These are phyloP conservation scores for Gastrophysa polygoni DNA, from an alignment of 2,888 invertebrate genomes.

Conservation along the genomic window DNA sequence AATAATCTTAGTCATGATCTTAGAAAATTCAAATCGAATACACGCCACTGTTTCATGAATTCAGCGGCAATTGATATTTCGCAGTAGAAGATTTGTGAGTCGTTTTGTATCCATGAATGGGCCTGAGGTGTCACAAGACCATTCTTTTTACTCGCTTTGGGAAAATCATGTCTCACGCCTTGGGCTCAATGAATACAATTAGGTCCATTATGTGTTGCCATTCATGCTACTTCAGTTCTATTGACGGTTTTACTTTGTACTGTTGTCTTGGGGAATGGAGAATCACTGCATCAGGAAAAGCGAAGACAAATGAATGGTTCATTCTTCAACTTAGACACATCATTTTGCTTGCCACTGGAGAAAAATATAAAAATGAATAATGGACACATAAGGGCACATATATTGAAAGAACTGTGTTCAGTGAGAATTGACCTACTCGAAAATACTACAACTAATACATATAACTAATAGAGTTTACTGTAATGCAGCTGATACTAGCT, in stretches of 20 bases:
- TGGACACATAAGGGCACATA: too few species aligned
- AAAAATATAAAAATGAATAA: too few species aligned
- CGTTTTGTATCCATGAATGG: conserved; percentile 51
- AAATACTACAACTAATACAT: too few species aligned
- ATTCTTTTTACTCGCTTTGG: conserved; percentile 46
- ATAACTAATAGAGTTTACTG: too few species aligned
- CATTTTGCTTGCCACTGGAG: too few species aligned
- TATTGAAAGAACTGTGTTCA: too few species aligned
- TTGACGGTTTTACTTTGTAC: not conserved
- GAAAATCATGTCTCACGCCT: conserved; percentile 53
- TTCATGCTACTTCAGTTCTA: conserved; percentile 20
- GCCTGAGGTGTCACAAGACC: conserved; percentile 50
- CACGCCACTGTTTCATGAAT: not conserved
- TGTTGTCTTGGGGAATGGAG: not conserved
- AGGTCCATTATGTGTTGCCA: conserved; percentile 49
- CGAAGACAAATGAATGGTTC: not conserved
- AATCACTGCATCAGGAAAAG: not conserved
- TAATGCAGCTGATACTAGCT: too few species aligned
- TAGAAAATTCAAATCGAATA: not conserved
- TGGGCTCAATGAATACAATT: conserved; percentile 58
- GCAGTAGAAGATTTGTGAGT: conserved; percentile 44
- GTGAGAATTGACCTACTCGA: too few species aligned
- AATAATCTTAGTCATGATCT: too few species aligned
- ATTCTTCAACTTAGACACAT: not conserved
- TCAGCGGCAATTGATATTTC: conserved; percentile 22